Percentiles rank a stretch among this genome's conserved stretches.
phyloP scores from a whole-genome alignment of 2,113 vertebrate species.

The Halcyon senegalensis region DNA sequence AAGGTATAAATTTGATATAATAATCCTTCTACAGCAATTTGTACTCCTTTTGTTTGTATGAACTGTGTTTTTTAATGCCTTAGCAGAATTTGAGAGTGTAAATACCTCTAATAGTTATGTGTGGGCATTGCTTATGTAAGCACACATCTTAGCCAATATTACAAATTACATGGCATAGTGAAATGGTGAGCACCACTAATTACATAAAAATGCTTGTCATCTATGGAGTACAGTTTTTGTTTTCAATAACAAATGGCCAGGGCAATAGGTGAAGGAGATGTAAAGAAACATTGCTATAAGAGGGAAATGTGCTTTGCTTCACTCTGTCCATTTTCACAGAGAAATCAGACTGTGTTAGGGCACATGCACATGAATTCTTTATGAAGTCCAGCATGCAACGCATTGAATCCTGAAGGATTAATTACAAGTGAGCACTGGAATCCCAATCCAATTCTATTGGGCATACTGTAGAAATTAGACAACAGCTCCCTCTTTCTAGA shows the following conservation, averaged over 20 bases:
- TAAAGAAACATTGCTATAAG: background rate
- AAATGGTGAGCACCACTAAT: background rate
- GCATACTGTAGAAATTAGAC: background rate
- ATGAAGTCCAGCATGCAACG: background rate
- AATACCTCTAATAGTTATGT: background rate
- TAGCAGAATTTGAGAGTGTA: background rate
- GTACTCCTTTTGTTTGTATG: background rate
- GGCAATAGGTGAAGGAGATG: background rate
- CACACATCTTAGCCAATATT: background rate
- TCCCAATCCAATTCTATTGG: background rate
- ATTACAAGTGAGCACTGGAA: background rate
- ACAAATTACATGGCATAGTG: background rate
- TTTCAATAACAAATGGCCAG: conserved; percentile 15
- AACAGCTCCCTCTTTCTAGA: background rate
- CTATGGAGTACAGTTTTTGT: background rate
- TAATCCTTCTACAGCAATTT: background rate
- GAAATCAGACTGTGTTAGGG: background rate
- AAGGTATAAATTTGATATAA: background rate
- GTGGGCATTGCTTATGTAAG: background rate
- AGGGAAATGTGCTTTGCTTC: background rate
- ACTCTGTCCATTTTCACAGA: background rate
- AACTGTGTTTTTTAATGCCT: background rate
- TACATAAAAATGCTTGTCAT: background rate
- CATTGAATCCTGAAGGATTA: background rate
- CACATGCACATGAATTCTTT: background rate